phyloP scores from a whole-genome alignment of 2,888 invertebrate genomes.

The Hydrotaea cyrtoneurina region DNA sequence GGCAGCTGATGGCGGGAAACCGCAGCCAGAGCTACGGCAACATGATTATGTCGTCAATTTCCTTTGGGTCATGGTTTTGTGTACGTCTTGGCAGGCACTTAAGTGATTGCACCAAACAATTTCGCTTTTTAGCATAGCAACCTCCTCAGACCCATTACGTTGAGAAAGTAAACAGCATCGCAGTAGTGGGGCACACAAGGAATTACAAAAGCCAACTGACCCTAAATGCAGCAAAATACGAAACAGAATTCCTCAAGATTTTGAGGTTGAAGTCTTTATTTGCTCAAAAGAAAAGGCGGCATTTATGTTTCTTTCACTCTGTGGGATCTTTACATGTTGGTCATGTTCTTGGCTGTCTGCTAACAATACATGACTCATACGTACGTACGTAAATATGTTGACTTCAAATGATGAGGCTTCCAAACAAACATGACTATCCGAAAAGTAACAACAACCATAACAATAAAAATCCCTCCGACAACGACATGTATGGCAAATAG shows the following conservation, averaged over 20 bases:
- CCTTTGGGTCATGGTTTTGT: conserved; percentile 40
- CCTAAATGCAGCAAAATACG: conserved; percentile 40
- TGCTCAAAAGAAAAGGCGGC: conserved; percentile 25
- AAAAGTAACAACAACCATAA: background rate
- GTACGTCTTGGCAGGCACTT: background rate
- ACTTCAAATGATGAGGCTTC: background rate
- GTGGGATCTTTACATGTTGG: background rate
- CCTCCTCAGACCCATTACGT: background rate
- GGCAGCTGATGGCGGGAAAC: background rate
- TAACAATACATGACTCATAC: conserved; percentile 43
- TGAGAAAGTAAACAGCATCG: conserved; percentile 57
- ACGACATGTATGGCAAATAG: too few species aligned
- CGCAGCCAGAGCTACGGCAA: background rate
- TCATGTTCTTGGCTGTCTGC: conserved; percentile 4
- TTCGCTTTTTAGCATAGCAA: conserved; percentile 63
- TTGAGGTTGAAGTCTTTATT: conserved; percentile 35
- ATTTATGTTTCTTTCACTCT: background rate
- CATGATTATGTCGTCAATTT: conserved; percentile 48
- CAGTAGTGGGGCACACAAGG: background rate
- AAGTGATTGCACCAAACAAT: conserved; percentile 36
- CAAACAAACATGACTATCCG: background rate
- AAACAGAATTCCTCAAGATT: conserved; percentile 28
- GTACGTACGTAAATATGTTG: background rate
- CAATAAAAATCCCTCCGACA: too few species aligned
- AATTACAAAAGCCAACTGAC: conserved; percentile 47